Evolutionary conservation across 2,113 vertebrate species (phyloP), one percentile per base, ranked within the genome.

Genomic region (Oncorhynchus mykiss): DNA sequence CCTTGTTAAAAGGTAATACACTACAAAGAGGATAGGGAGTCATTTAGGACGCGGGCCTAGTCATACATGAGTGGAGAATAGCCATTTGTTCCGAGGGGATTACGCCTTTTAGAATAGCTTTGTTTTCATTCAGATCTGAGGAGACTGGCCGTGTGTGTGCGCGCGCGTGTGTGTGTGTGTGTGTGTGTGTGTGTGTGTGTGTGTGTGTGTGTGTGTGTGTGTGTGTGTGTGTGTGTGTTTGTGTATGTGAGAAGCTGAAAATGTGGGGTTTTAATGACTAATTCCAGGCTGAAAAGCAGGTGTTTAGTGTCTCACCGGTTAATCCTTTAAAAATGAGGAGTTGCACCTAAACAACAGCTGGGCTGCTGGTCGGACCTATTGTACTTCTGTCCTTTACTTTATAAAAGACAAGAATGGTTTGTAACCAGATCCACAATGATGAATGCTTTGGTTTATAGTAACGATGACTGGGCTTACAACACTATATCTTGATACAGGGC

Each of bases 241-340:
- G 73, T 79, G 76, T 75, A 68, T 54, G 72, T 71, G 34, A 3
- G 39, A 45, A 45, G 76, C 66, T 57, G 54, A 62, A 62, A 62
- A 90, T 85, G 84, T 86, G 82, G 83, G 87, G 84, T 91, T 91
- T 92, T 87, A 88, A 85, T 86, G 88, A 80, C 82, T 91, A 91
- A 92, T 92, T 91, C 84, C 83, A 79, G 65, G 64, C 82, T 93
- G 89, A 93, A 93, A 91, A 90, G 91, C 92, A 88, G 90, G 90
- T 90, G 88, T 93, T 90, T 84, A 87, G 88, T 85, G 87, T 88
- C 90, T 82, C 90, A 89, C 88, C 91, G 84, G 90, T 83, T 93
- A 93, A 94, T 93, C 91, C 89, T 73, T 82, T 59, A 88, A 88
- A 91, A 89, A 92, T 71, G 79, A 76, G 75, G 76, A 85, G 83